Evolutionary conservation across 2,113 vertebrate species (phyloP), one percentile per base, ranked within the genome.

Genomic region (Urocynchramus pylzowi): DNA sequence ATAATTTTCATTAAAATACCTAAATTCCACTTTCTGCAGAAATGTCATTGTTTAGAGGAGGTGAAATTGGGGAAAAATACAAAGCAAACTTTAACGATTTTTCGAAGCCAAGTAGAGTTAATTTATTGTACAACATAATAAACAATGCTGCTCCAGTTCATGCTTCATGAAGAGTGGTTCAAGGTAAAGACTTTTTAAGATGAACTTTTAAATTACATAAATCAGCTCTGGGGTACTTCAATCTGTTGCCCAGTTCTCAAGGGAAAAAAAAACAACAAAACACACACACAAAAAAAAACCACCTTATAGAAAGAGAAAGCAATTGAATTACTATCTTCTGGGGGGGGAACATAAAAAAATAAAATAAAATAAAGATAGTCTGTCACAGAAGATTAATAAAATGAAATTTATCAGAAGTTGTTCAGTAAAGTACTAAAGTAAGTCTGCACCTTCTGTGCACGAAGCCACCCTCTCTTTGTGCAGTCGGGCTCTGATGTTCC

Each of bases 231-330:
- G 17, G 6, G 9, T 61, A 24, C 11, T 26, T 61, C 54, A 52
- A 31, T 18, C 33, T 10, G 22, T 57, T 37, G 9, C 12, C 9
- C 28, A 42, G 8, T 21, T 69, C 33, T 45, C 24, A 44, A n/a
- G 3, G 2, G 4, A 2, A 11, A 21, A 7, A 41, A n/a, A 2
- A 50, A 10, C 2, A 41, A 33, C 8, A 10, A 5, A 17, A 13
- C 7, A 22, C 11, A 23, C 16, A 17, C 6, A 37, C 2, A 20
- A 42, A 15, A 30, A 19, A 54, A 35, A 13, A 16, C 5, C n/a
- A n/a, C n/a, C n/a, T 23, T 39, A 8, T 7, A 77, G 64, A 67
- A 87, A 68, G 20, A 39, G 12, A 53, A 26, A 41, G 35, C n/a
- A 79, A 33, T 35, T 41, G 9, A 28, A 20, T 24, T 10, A 13